phyloP scores from a whole-genome alignment of 1,140 invertebrate species.

The Proctacanthus coquilletti region DNA sequence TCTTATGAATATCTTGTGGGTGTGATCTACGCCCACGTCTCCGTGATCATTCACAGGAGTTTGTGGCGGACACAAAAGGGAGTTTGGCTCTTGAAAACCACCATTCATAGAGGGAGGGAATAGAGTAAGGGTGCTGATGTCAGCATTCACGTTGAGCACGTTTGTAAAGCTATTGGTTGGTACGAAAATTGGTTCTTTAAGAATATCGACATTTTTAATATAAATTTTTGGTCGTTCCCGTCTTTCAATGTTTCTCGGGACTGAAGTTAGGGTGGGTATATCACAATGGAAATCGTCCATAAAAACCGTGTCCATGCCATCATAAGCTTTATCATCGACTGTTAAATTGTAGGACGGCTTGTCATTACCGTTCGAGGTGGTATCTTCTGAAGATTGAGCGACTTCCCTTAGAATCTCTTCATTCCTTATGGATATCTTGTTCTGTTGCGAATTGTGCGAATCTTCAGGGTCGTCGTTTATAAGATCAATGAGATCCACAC shows the following conservation, averaged over 20 bases:
- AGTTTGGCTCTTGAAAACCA: neutral
- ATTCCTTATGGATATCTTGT: too few relatives aligned
- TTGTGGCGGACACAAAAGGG: too few relatives aligned
- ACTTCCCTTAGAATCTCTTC: too few relatives aligned
- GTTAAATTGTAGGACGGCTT: neutral
- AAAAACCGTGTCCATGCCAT: neutral
- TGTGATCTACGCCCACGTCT: too few relatives aligned
- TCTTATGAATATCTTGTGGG: slow-evolving; percentile 25
- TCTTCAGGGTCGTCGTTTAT: too few relatives aligned
- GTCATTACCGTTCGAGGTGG: neutral
- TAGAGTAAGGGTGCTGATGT: neutral
- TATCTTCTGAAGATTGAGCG: neutral
- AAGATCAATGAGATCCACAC: too few relatives aligned
- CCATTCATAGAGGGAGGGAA: neutral
- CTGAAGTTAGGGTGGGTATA: neutral
- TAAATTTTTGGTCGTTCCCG: slow-evolving; percentile 20
- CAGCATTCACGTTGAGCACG: slow-evolving; percentile 1
- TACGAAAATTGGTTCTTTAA: slow-evolving; percentile 16
- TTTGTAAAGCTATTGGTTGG: neutral
- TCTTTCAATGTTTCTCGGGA: neutral
- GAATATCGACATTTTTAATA: slow-evolving; percentile 24
- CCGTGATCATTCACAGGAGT: too few relatives aligned
- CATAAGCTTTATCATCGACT: neutral
- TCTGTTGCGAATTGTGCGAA: too few relatives aligned
- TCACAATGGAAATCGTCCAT: too few relatives aligned